Conservation (phyloP, 2,797 vertebrate genomes). For the Gobio occitaniae region DNA sequence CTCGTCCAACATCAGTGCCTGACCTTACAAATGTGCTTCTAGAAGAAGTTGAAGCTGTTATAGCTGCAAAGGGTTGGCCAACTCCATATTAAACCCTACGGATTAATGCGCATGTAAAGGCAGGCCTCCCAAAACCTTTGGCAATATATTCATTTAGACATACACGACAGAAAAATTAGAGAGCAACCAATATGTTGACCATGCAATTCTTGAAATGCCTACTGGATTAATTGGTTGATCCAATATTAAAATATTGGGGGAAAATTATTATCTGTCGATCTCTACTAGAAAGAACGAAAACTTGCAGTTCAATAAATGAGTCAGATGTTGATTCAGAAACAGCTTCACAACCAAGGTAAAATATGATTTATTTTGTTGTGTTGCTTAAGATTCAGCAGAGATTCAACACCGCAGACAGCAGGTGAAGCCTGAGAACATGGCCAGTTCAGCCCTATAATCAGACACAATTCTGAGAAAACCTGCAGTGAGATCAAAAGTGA, state of each 20-base stretch:
- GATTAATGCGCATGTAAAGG: no score
- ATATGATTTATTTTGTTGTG: neutral
- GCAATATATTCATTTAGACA: neutral
- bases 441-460: neutral
- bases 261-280: neutral
- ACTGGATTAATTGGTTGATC: neutral
- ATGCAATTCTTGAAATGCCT: neutral
- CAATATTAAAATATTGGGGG: neutral
- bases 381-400: neutral
- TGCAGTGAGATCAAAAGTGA: neutral
- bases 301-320: neutral
- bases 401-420: neutral
- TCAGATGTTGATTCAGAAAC: neutral
- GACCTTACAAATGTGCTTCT: no score
- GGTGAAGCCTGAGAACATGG: neutral
- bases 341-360: neutral
- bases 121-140: no score
- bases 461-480: slow-evolving; percentile 7
- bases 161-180: neutral
- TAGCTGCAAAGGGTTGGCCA: no score
- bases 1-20: no score
- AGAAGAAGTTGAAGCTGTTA: no score
- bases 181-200: neutral
- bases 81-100: no score
- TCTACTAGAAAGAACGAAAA: neutral